Conservation (phyloP, 1,140 invertebrate genomes). For the Bombus impatiens region DNA sequence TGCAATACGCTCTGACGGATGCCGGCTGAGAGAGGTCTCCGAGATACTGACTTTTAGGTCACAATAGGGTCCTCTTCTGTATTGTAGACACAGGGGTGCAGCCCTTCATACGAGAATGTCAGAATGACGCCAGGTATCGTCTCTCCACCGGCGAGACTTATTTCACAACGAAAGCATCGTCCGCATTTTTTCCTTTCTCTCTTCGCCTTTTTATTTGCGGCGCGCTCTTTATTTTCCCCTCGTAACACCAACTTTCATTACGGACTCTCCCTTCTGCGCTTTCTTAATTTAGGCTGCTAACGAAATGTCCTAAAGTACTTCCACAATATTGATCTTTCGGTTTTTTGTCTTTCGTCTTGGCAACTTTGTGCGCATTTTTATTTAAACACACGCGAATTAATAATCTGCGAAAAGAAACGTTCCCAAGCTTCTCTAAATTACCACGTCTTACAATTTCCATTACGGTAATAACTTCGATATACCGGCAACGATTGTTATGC, state of each 20-base stretch:
- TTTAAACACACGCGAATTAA: conserved; percentile 16
- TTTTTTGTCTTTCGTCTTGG: too few relatives aligned
- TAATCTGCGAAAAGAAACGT: background rate
- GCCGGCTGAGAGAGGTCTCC: conserved; percentile 68
- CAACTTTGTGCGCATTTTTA: background rate
- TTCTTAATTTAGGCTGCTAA: conserved; percentile 14
- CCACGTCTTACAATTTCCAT: background rate
- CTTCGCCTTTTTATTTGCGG: background rate
- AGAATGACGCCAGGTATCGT: conserved; percentile 39
- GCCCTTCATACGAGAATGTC: conserved; percentile 41
- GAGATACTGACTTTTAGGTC: conserved; percentile 72
- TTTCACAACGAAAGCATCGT: conserved; percentile 43
- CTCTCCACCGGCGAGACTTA: conserved; percentile 38
- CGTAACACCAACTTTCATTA: conserved; percentile 28
- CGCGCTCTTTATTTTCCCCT: conserved; percentile 1
- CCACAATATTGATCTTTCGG: background rate
- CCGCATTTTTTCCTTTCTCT: conserved; percentile 2
- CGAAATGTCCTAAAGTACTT: conserved; percentile 4
- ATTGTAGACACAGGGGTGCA: conserved; percentile 53
- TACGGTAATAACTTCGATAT: background rate
- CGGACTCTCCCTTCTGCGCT: background rate
- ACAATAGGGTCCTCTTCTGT: conserved; percentile 68
- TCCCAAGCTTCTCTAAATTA: too few relatives aligned
- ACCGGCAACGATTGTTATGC: background rate
- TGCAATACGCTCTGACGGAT: conserved; percentile 74